Conservation (phyloP, 2,888 invertebrate genomes). For the Eupithecia abbreviata region DNA sequence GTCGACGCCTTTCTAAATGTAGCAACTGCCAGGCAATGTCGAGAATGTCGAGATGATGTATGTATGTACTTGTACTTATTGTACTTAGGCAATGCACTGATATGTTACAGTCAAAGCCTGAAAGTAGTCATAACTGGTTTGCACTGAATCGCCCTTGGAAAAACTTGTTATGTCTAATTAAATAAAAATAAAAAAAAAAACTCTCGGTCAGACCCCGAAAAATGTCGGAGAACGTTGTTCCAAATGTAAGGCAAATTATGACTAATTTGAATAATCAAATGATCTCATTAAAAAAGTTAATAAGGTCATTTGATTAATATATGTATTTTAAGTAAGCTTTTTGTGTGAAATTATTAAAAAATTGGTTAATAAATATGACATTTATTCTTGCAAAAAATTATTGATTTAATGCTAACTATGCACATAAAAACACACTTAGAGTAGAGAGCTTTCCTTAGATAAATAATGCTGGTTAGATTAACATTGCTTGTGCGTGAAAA, state of each 20-base stretch:
- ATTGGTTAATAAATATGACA: background rate
- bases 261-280: too few relatives aligned
- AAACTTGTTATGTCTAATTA: background rate
- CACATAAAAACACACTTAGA: background rate
- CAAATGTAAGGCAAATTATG: background rate
- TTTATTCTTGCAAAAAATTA: too few relatives aligned
- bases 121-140: background rate
- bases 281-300: background rate
- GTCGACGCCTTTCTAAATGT: conserved; percentile 24
- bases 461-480: too few relatives aligned
- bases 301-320: too few relatives aligned
- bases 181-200: too few relatives aligned
- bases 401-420: background rate
- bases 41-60: conserved; percentile 3
- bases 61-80: background rate
- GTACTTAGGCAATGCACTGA: conserved; percentile 13
- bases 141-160: background rate
- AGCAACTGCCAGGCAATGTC: conserved; percentile 9
- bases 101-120: background rate
- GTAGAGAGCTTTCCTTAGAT: background rate
- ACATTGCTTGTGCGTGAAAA: too few relatives aligned
- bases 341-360: background rate
- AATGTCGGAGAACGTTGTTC: background rate
- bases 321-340: background rate
- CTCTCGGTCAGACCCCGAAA: background rate